Conservation (phyloP, 2,113 vertebrate species). For the Myiagra hebetior region DNA sequence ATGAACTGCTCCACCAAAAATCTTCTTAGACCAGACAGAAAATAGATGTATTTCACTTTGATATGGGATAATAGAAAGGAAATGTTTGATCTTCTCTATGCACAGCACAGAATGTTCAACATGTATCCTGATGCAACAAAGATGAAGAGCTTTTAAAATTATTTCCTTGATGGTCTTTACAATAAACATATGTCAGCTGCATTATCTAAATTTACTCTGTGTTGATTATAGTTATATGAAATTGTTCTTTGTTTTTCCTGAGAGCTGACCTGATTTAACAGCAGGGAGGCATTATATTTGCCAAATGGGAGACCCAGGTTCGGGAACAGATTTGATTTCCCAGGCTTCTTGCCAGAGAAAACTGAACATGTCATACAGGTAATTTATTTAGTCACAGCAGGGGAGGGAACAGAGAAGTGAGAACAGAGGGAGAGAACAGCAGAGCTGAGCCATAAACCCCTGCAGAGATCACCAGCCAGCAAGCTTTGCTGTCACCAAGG, state of each 20-base stretch:
- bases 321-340: conserved; percentile 62
- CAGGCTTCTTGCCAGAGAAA: conserved; percentile 63
- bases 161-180: conserved; percentile 37
- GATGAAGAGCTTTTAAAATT: conserved; percentile 28
- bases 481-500: not conserved
- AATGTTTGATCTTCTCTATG: not conserved
- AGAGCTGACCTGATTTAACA: conserved; percentile 62
- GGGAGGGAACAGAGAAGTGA: conserved; percentile 31
- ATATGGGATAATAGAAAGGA: not conserved
- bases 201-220: conserved; percentile 57
- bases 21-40: not conserved
- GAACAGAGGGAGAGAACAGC: conserved; percentile 34
- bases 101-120: not conserved
- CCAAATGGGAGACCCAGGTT: conserved; percentile 54
- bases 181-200: conserved; percentile 38
- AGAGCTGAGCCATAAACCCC: conserved; percentile 5
- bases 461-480: conserved; percentile 1
- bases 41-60: not conserved
- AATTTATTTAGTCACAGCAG: conserved; percentile 67
- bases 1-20: not conserved
- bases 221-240: conserved; percentile 60
- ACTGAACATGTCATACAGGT: conserved; percentile 61
- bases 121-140: not conserved
- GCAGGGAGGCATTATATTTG: conserved; percentile 46
- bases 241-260: conserved; percentile 33